phyloP scores from a whole-genome alignment of 2,113 vertebrate genomes.

The Myrmecobius fasciatus region DNA sequence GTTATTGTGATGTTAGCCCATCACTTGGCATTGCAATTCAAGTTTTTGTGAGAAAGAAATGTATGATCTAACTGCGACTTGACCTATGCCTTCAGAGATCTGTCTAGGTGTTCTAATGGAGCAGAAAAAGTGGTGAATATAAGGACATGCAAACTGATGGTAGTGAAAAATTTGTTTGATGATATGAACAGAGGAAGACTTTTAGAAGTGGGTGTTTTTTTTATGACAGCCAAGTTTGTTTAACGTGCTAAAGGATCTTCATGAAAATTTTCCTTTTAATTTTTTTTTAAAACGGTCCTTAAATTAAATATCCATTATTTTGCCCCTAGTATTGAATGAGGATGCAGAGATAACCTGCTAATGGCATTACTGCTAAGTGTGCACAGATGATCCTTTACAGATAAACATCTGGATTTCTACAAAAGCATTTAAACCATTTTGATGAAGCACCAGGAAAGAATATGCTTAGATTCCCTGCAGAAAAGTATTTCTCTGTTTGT shows the following conservation, averaged over 20 bases:
- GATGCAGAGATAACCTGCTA: slow-evolving; percentile 44
- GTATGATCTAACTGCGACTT: slow-evolving; percentile 90
- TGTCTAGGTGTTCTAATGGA: slow-evolving; percentile 89
- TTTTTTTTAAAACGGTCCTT: slow-evolving; percentile 15
- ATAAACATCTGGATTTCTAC: slow-evolving; percentile 75
- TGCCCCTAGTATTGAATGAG: slow-evolving; percentile 40
- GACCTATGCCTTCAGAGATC: slow-evolving; percentile 87
- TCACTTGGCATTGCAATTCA: slow-evolving; percentile 91
- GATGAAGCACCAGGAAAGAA: slow-evolving; percentile 8
- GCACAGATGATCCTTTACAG: slow-evolving; percentile 71
- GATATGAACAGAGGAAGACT: slow-evolving; percentile 74
- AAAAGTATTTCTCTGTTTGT: slow-evolving; percentile 45
- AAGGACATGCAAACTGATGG: slow-evolving; percentile 84
- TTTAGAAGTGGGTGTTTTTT: slow-evolving; percentile 71
- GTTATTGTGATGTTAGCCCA: slow-evolving; percentile 92
- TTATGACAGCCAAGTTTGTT: slow-evolving; percentile 73
- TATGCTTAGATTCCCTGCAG: slow-evolving; percentile 46
- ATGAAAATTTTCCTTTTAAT: slow-evolving; percentile 49
- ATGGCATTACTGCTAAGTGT: slow-evolving; percentile 63
- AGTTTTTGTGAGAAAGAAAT: slow-evolving; percentile 89
- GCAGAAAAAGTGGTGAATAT: slow-evolving; percentile 86
- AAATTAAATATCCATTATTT: slow-evolving; percentile 4
- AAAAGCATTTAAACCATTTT: slow-evolving; percentile 64
- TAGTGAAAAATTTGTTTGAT: slow-evolving; percentile 82
- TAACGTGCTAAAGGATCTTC: slow-evolving; percentile 71